A percentile compares a stretch with the other conserved stretches of the same genome.
Conservation (phyloP, 2,113 vertebrate genomes). For the Delphinapterus leucas region DNA sequence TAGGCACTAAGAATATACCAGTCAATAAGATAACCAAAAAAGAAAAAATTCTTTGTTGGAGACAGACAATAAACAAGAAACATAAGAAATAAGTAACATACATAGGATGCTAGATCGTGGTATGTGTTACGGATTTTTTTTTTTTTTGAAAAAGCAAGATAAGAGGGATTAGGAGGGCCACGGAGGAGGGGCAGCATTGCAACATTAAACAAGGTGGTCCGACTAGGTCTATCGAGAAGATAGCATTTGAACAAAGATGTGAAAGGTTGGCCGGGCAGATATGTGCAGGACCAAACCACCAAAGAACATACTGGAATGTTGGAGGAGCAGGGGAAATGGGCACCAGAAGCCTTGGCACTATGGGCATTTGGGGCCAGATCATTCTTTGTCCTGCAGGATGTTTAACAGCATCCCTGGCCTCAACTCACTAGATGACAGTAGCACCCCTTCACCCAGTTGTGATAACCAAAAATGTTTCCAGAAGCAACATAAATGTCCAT, state of each 20-base stretch:
- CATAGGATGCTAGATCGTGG: background rate
- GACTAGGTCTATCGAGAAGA: background rate
- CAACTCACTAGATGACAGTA: background rate
- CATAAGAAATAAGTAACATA: background rate
- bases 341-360: background rate
- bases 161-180: background rate
- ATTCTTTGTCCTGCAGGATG: background rate
- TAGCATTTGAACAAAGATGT: background rate
- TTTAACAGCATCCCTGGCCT: background rate
- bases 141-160: background rate
- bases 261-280: background rate
- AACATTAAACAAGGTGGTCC: background rate
- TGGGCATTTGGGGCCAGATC: accelerated
- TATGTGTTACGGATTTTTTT: no score
- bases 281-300: background rate
- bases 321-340: background rate
- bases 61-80: background rate
- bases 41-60: background rate
- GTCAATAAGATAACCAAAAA: background rate
- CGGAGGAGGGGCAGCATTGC: background rate
- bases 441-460: background rate
- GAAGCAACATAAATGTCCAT: no score
- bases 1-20: background rate
- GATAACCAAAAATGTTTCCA: background rate
- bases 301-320: accelerated